Conservation (phyloP, 2,797 vertebrate species). For the Argyrosomus regius region DNA sequence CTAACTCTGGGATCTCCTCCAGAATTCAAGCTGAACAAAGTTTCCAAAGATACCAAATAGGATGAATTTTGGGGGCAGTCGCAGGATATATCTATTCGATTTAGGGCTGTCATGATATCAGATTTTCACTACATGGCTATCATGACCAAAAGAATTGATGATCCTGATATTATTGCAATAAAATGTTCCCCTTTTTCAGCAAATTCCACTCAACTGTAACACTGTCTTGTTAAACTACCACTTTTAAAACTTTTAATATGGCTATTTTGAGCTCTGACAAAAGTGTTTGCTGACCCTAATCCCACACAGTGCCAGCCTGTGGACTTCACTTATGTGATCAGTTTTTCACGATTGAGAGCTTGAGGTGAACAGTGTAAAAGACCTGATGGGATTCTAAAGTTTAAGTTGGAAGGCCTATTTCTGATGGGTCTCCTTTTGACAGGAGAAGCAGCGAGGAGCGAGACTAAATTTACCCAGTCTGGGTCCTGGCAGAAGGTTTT, state of each 20-base stretch:
- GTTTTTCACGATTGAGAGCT: constrained; percentile 36
- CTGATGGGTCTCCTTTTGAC: constrained; percentile 58
- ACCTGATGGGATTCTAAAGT: constrained; percentile 38
- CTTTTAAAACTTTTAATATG: constrained; percentile 19
- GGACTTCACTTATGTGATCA: constrained; percentile 26
- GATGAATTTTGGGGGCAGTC: not conserved
- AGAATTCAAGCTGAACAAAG: not conserved
- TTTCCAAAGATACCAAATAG: constrained; percentile 4
- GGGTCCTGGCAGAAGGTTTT: constrained; percentile 44
- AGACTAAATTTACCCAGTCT: constrained; percentile 63
- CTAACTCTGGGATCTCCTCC: not conserved
- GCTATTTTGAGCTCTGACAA: constrained; percentile 31
- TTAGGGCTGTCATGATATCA: no score
- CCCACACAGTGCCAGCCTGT: constrained; percentile 33
- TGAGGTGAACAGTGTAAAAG: constrained; percentile 39
- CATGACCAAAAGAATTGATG: no score
- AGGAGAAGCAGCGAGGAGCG: constrained; percentile 50
- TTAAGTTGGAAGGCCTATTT: constrained; percentile 45
- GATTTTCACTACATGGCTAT: no score
- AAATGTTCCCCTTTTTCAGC: no score
- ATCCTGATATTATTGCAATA: no score
- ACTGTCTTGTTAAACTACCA: not conserved
- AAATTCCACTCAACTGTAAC: no score
- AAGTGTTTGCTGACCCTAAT: constrained; percentile 42
- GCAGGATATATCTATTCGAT: not conserved